A percentile compares a stretch with the other conserved stretches of the same genome.
Conservation (phyloP, 1,140 invertebrate species). For the Lanistes nyassanus region DNA sequence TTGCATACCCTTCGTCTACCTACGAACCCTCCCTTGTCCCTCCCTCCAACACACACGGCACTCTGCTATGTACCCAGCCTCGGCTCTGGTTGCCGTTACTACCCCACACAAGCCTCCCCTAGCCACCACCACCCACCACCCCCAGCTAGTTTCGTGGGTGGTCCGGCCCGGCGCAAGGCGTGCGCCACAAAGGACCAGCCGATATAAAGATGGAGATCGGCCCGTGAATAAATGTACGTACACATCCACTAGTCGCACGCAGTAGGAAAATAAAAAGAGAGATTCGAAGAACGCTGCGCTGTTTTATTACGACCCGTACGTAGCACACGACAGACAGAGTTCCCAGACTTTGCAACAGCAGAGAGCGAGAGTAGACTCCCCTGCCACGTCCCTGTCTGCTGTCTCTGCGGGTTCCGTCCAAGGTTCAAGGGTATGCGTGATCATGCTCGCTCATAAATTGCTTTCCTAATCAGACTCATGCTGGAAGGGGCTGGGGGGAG, state of each 20-base stretch:
- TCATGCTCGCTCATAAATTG: conserved; percentile 1
- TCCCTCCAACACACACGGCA: not conserved
- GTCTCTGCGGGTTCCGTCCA: not conserved
- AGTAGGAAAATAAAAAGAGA: conserved; percentile 8
- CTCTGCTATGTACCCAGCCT: not conserved
- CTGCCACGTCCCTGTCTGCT: not conserved
- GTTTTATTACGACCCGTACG: conserved; percentile 6
- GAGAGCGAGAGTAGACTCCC: not conserved
- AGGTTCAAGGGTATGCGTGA: not conserved
- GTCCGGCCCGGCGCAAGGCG: no score
- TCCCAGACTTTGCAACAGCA: not conserved
- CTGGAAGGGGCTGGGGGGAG: no score
- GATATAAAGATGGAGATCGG: not conserved
- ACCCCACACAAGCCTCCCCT: no score
- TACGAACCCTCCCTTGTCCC: not conserved
- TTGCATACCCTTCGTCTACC: not conserved
- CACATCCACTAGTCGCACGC: not conserved
- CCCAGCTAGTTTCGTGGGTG: no score
- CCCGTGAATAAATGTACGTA: conserved; percentile 1
- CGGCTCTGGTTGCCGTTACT: not conserved
- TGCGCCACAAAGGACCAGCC: not conserved
- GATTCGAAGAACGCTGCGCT: not conserved
- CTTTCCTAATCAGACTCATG: no score
- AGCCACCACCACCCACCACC: no score
- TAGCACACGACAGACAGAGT: no score